Evolutionary conservation across 2,888 invertebrate genomes (phyloP).

Genomic region (Nymphalis polychloros): DNA sequence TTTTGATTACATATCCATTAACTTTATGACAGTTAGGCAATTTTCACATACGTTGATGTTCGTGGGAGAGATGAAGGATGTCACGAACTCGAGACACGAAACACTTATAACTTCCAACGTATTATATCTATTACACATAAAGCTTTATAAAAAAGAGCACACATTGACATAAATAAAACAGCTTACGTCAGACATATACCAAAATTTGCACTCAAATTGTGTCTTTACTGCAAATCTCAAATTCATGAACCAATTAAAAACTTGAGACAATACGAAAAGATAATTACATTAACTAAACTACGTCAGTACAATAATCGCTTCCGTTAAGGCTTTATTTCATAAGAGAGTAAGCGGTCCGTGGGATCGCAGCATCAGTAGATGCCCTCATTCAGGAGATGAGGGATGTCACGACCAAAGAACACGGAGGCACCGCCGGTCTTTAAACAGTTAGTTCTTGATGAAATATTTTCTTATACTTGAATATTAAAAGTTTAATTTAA

Average conservation of each 20-base stretch:
- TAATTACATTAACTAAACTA: conserved; percentile 23
- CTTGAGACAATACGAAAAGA: conserved; percentile 8
- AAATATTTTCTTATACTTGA: background rate
- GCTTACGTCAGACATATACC: too few species aligned
- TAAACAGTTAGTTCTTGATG: conserved; percentile 18
- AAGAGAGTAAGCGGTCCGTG: conserved; percentile 44
- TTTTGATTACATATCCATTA: background rate
- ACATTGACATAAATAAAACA: too few species aligned
- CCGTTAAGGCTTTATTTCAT: conserved; percentile 34
- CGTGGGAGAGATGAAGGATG: conserved; percentile 5
- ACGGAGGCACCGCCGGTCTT: conserved; percentile 39
- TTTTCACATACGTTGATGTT: conserved; percentile 1
- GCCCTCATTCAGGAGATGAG: conserved; percentile 41
- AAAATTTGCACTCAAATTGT: too few species aligned
- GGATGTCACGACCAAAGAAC: conserved; percentile 51
- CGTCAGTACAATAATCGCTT: conserved; percentile 26
- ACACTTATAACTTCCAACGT: background rate
- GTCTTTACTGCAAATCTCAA: background rate
- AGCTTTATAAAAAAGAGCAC: too few species aligned
- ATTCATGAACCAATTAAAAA: background rate
- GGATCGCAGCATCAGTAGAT: conserved; percentile 42
- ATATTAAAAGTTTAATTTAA: background rate
- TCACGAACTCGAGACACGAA: conserved; percentile 2
- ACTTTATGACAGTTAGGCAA: background rate
- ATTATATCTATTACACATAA: too few species aligned